Evolutionary conservation across 2,888 invertebrate genomes (phyloP).

Genomic region (Ypsolopha scabrella): DNA sequence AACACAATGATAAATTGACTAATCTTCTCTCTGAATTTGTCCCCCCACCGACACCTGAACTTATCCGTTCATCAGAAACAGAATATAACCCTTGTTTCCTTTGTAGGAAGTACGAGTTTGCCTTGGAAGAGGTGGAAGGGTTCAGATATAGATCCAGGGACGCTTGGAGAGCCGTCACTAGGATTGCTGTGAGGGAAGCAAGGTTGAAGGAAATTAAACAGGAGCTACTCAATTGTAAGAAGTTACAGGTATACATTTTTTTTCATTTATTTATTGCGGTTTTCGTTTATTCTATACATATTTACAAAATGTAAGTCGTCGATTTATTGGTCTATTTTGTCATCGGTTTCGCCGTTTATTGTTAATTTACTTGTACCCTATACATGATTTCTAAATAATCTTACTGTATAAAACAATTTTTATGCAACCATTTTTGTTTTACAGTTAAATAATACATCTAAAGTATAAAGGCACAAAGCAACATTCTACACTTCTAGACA

Average conservation of each 20-base stretch:
- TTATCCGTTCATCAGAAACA: not conserved
- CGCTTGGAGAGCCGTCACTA: slow-evolving; percentile 95
- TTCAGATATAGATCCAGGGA: slow-evolving; percentile 96
- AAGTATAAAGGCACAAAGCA: too few relatives aligned
- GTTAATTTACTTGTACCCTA: too few relatives aligned
- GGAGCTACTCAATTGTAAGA: slow-evolving; percentile 93
- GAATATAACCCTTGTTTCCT: slow-evolving; percentile 9
- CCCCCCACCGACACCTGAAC: not conserved
- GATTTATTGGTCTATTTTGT: not conserved
- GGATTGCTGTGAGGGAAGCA: slow-evolving; percentile 93
- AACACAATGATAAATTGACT: slow-evolving; percentile 16
- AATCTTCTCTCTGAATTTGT: slow-evolving; percentile 58
- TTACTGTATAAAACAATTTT: too few relatives aligned
- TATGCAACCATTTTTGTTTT: too few relatives aligned
- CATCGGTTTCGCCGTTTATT: not conserved
- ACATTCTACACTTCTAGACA: too few relatives aligned
- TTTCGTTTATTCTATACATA: not conserved
- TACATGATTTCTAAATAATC: too few relatives aligned
- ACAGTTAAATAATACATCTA: too few relatives aligned
- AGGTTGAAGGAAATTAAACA: slow-evolving; percentile 94
- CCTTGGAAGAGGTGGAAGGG: slow-evolving; percentile 94
- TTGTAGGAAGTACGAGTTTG: slow-evolving; percentile 90
- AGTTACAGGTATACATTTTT: slow-evolving; percentile 76
- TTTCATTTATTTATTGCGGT: slow-evolving; percentile 7
- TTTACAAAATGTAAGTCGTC: not conserved